These are phyloP conservation scores for Epirrhoe alternata DNA, from an alignment of 2,888 invertebrate genomes.

Conservation along the genomic window DNA sequence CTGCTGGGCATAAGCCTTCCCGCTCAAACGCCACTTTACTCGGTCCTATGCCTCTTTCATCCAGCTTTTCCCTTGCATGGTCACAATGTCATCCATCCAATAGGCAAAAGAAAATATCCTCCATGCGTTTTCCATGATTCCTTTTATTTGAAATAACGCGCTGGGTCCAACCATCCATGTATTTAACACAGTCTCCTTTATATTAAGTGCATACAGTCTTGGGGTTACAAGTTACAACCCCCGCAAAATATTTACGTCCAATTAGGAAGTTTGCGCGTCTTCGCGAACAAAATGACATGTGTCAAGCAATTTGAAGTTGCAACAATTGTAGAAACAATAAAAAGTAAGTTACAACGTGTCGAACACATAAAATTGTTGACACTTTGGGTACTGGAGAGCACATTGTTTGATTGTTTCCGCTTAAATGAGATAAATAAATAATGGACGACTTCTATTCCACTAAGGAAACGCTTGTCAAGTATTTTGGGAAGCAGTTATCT, in stretches of 20 bases:
- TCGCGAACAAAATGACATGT: conserved; percentile 53
- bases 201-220: neutral
- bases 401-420: too few relatives aligned
- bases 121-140: neutral
- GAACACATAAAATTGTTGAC: neutral
- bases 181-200: neutral
- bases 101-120: too few relatives aligned
- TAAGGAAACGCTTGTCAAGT: too few relatives aligned
- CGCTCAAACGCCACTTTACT: too few relatives aligned
- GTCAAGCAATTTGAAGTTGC: conserved; percentile 15
- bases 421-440: too few relatives aligned
- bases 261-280: conserved; percentile 64
- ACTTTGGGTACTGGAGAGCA: neutral
- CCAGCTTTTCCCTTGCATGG: too few relatives aligned
- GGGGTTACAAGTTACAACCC: conserved; percentile 32
- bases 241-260: conserved; percentile 55
- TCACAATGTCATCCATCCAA: too few relatives aligned
- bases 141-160: neutral
- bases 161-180: neutral
- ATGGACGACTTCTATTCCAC: too few relatives aligned
- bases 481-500: too few relatives aligned
- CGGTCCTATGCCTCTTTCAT: too few relatives aligned
- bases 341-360: conserved; percentile 32
- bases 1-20: too few relatives aligned
- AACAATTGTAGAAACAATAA: conserved; percentile 30